These are phyloP conservation scores for Drosophila hydei DNA, from an alignment of 1,140 invertebrate genomes.

Conservation along the genomic window DNA sequence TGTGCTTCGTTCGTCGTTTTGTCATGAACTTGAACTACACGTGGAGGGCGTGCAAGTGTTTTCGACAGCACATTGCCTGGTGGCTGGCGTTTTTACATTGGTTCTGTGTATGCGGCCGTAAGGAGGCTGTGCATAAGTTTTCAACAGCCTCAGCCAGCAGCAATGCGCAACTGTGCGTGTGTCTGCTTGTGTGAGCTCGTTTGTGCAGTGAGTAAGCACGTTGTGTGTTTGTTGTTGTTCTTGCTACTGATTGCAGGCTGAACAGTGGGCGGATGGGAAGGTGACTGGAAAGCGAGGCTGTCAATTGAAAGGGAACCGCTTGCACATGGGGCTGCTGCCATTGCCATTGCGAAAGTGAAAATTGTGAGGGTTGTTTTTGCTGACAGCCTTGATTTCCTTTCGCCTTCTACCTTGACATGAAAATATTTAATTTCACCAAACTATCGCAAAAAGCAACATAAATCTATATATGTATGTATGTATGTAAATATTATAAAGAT, in stretches of 20 bases:
- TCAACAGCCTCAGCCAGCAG: slow-evolving; percentile 44
- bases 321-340: slow-evolving; percentile 17
- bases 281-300: slow-evolving; percentile 12
- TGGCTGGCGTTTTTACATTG: slow-evolving; percentile 7
- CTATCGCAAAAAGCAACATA: slow-evolving; percentile 10
- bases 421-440: slow-evolving; percentile 52
- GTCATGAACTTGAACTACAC: slow-evolving; percentile 84
- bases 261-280: slow-evolving; percentile 36
- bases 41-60: slow-evolving; percentile 78
- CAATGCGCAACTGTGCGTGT: slow-evolving; percentile 49
- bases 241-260: slow-evolving; percentile 46
- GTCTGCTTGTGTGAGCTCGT: slow-evolving; percentile 24
- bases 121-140: slow-evolving; percentile 71
- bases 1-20: slow-evolving; percentile 59
- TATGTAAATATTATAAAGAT: background rate
- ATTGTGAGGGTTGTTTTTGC: slow-evolving; percentile 31
- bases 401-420: slow-evolving; percentile 32
- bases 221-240: slow-evolving; percentile 25
- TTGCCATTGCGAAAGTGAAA: slow-evolving; percentile 56
- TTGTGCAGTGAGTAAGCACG: slow-evolving; percentile 67
- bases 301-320: slow-evolving; percentile 68
- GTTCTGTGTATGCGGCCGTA: slow-evolving; percentile 20
- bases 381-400: slow-evolving; percentile 39
- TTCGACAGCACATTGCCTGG: slow-evolving; percentile 49
- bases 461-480: background rate